Percentiles rank a stretch among this genome's conserved stretches.
phyloP scores from a whole-genome alignment of 1,140 invertebrate species.

The Sweltsa coloradensis region DNA sequence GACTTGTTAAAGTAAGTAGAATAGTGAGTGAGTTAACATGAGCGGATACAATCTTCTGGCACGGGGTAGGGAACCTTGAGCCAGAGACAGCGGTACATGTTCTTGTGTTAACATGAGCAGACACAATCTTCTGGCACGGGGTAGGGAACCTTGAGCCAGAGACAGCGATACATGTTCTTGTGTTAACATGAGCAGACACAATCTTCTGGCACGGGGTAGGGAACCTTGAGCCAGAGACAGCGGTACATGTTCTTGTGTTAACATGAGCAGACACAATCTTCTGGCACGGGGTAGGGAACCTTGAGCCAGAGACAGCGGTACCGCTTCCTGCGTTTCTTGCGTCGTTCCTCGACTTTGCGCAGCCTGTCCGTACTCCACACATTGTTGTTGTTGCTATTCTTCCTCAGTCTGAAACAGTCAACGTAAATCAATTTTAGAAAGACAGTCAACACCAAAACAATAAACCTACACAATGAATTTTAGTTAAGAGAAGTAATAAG shows the following conservation, averaged over 20 bases:
- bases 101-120: slow-evolving; percentile 17
- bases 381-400: slow-evolving; percentile 18
- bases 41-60: slow-evolving; percentile 25
- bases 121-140: slow-evolving; percentile 29
- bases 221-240: slow-evolving; percentile 32
- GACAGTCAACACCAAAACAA: no score
- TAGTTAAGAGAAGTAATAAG: no score
- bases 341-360: slow-evolving; percentile 15
- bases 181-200: slow-evolving; percentile 22
- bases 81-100: slow-evolving; percentile 26
- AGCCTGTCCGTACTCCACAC: slow-evolving; percentile 11
- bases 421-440: no score
- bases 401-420: slow-evolving; percentile 17
- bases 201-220: slow-evolving; percentile 30
- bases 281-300: slow-evolving; percentile 31
- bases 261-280: slow-evolving; percentile 25
- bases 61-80: slow-evolving; percentile 31
- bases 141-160: slow-evolving; percentile 33
- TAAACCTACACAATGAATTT: no score
- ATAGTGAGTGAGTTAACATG: no score
- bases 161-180: slow-evolving; percentile 23
- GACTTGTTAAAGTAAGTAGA: no score
- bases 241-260: slow-evolving; percentile 18
- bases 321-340: slow-evolving; percentile 17
- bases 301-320: slow-evolving; percentile 29